Base-by-base conservation (phyloP, 2,888 invertebrate species). In the Tetanocera ferruginea region DNA sequence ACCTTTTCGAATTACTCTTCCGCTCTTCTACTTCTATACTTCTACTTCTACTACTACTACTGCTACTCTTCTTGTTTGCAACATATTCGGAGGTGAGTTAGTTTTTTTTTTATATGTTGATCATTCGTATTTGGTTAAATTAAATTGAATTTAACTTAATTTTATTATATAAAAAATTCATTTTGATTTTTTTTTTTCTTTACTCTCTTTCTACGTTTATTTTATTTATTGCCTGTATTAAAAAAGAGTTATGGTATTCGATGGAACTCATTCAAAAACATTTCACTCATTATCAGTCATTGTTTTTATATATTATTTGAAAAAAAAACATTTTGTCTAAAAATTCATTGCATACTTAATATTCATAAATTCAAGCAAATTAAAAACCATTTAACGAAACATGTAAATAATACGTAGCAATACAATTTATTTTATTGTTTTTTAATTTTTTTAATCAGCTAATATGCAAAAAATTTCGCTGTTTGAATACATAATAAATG, bases 21-120 rank as follows among this genome's bases (percentile, higher is more conserved):
- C 52, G n/a, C 52, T 23, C 66, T 19, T 67, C 49, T 57, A 76
- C 62, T 75, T 51, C 43, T 74, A 73, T 62, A 51, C 80, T 81
- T 70, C 78, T 79, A 73, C 78, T 70, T 60, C 78, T 80, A 66
- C 74, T 77, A 78, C 71, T 76, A 67, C 72, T n/a, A n/a, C n/a
- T n/a, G n/a, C n/a, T n/a, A n/a, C n/a, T n/a, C n/a, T 78, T 84
- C 78, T 81, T 77, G 72, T 72, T 79, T 80, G 79, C 80, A 78
- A 75, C 73, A 78, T 67, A 73, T 78, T 82, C 79, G 80, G 83
- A 84, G 83, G 84, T 86, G 84, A 84, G 83, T 86, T 83, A 84
- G 83, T 86, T 83, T 84, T 80, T 66, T 51, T 71, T 79, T 82
- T 80, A 49, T 78, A n/a, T 34, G 60, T 79, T 80, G 57, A 76